Evolutionary conservation across 2,113 vertebrate species (phyloP), one percentile per base, ranked within the genome.

Genomic region (Neodontobutis hainanensis): DNA sequence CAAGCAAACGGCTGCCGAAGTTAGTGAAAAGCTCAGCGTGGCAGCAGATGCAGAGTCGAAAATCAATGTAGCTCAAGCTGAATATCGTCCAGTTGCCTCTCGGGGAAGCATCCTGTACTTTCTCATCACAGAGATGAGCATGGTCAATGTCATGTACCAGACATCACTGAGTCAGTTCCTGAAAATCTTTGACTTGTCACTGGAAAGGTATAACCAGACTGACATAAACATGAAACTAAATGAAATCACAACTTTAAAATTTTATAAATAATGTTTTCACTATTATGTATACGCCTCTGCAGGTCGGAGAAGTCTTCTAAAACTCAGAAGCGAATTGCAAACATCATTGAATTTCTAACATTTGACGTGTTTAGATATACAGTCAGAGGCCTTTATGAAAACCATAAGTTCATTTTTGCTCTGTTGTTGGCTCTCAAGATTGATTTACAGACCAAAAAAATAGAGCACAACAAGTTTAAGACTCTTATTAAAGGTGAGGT

Each of bases 91-190:
- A 96, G 97, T 97, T 75, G 97, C 97, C 63, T 91, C 95, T 5
- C 93, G 95, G 74, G 97, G 97, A 61, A 98, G 97, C 77, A 96
- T 98, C 80, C 90, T 99, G 27, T 99, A 99, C 79, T 98, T 98
- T 84, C 93, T 99, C 71, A 94, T 97, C 77, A 97, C 95, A 0
- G 96, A 99, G 85, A 98, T 99, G 96, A 94, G 95, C 77, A 92
- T 95, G 94, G 95, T 99, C 61, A 99, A 96, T 38, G 93, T 95
- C 75, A 99, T 99, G 97, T 99, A 99, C 76, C 96, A 98, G 87
- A 98, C 95, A 0, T 99, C 97, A 0, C 93, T 99, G 45, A 89
- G 93, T 3, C 96, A 98, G 89, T 99, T 99, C 77, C 91, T 99
- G 60, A 93, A 94, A 48, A 90, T 96, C 44, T 99, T 99, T 88